Evolutionary conservation across 2,113 vertebrate species (phyloP), one percentile per base, ranked within the genome.

Genomic region (Struthidea cinerea): DNA sequence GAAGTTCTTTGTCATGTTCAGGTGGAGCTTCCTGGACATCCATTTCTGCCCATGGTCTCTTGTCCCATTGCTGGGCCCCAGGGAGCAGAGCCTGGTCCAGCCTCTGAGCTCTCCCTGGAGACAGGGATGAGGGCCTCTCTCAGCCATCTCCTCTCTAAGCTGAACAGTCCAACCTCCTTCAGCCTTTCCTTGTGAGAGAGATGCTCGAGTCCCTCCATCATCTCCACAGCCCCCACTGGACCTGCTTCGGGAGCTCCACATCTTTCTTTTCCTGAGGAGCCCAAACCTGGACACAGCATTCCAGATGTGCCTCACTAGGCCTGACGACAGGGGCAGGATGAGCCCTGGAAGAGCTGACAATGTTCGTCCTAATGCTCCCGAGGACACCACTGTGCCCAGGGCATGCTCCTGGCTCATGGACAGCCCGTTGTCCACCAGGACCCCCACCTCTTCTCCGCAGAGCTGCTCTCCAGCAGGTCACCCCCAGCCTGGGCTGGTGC

Each of bases 1-100:
- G 27, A 28, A 63, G 3, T 16, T 69, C 61, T 55, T 47, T 0
- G 0, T 41, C 15, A 16, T 9, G 17, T 13, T 22, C 63, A 9
- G 17, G 70, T 32, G 55, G 55, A 47, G 35, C n/a, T 61, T 69
- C 39, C 8, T 13, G 63, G 55, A 47, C 79, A 84, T 42, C 55
- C 13, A 53, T 55, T 76, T 21, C 30, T 83, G 47, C 70, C 70
- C 26, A 1, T 5, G 18, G 42, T 59, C 87, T 60, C 53, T 15
- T 39, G 46, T 39, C 7, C 53, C 47, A 22, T 0, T 68, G 70
- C 61, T 76, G n/a, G 41, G 26, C 0, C 33, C 21, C 47, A 68
- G 47, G 17, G 35, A 69, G 53, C 39, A 89, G 70, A 42, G 13
- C 39, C 76, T 28, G 11, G 32, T 17, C 24, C 49, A 3, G 4